A percentile compares a stretch with the other conserved stretches of the same genome.
These are phyloP conservation scores for Synergus itoensis DNA, from an alignment of 2,888 invertebrate species.

Conservation along the genomic window DNA sequence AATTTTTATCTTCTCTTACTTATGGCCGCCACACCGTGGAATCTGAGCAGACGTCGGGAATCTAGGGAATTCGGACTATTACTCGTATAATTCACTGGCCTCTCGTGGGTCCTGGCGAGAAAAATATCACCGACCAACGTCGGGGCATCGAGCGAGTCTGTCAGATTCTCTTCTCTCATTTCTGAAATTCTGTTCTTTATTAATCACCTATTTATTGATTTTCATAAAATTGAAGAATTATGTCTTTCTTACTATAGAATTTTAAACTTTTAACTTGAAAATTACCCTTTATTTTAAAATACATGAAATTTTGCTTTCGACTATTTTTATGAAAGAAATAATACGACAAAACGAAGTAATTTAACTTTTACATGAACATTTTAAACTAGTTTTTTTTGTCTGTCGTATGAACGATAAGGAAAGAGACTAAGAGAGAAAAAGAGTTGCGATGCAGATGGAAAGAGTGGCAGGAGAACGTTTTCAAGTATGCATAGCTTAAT, in stretches of 20 bases:
- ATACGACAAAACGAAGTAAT: too few relatives aligned
- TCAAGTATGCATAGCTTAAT: constrained; percentile 71
- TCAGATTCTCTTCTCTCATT: background rate
- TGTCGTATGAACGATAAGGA: background rate
- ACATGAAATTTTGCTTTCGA: too few relatives aligned
- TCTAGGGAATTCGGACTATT: constrained; percentile 52
- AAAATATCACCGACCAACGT: background rate
- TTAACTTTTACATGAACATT: background rate
- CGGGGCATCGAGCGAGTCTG: background rate
- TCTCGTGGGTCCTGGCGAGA: background rate
- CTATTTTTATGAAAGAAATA: too few relatives aligned
- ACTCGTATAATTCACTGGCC: constrained; percentile 44
- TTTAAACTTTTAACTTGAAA: too few relatives aligned
- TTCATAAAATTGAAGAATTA: background rate
- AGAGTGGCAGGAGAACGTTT: constrained; percentile 60
- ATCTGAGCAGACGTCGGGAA: constrained; percentile 53
- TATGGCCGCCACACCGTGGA: constrained; percentile 47
- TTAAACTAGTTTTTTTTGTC: constrained; percentile 2
- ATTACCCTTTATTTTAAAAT: too few relatives aligned
- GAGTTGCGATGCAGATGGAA: constrained; percentile 16
- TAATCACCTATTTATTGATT: background rate
- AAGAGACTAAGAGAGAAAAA: constrained; percentile 6
- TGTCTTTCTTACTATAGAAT: background rate
- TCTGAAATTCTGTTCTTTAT: background rate
- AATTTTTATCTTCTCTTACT: constrained; percentile 50